Percentiles rank a stretch among this genome's conserved stretches.
These are phyloP conservation scores for Melieria crassipennis DNA, from an alignment of 2,888 invertebrate genomes.

Conservation along the genomic window DNA sequence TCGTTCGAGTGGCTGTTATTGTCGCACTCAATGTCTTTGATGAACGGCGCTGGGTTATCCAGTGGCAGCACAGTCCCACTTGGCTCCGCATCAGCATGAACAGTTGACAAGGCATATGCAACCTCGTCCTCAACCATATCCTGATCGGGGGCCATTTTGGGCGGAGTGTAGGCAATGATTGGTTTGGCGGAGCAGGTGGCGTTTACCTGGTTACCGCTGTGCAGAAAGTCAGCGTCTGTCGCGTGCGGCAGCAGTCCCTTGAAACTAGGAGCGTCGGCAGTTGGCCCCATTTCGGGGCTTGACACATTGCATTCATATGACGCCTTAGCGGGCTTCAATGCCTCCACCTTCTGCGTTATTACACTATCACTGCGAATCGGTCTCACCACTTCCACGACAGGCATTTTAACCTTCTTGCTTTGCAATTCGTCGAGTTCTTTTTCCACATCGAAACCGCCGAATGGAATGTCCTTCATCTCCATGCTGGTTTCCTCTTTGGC, in stretches of 20 bases:
- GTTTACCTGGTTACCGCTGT: neutral
- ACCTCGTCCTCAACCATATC: neutral
- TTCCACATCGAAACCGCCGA: conserved; percentile 58
- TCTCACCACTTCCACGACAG: neutral
- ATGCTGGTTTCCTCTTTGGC: neutral
- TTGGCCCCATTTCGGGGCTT: neutral
- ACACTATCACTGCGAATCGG: conserved; percentile 14
- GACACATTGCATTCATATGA: neutral
- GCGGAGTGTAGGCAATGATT: no score
- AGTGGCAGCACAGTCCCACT: neutral
- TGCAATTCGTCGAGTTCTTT: conserved; percentile 58
- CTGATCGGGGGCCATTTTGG: no score
- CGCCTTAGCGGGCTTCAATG: neutral
- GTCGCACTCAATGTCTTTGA: conserved; percentile 50
- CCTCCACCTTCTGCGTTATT: conserved; percentile 1
- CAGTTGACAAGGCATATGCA: conserved; percentile 8
- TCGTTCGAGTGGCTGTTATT: conserved; percentile 53
- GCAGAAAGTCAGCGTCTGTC: neutral
- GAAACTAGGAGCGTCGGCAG: neutral
- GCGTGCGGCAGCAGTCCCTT: neutral
- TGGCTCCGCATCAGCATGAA: conserved; percentile 15
- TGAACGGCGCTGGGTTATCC: conserved; percentile 32
- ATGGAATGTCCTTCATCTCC: conserved; percentile 29
- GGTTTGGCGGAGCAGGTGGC: no score
- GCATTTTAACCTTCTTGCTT: conserved; percentile 28